Percentiles rank a stretch among this genome's conserved stretches.
These are phyloP conservation scores for Ladona fulva DNA, from an alignment of 1,140 invertebrate species.

Conservation along the genomic window DNA sequence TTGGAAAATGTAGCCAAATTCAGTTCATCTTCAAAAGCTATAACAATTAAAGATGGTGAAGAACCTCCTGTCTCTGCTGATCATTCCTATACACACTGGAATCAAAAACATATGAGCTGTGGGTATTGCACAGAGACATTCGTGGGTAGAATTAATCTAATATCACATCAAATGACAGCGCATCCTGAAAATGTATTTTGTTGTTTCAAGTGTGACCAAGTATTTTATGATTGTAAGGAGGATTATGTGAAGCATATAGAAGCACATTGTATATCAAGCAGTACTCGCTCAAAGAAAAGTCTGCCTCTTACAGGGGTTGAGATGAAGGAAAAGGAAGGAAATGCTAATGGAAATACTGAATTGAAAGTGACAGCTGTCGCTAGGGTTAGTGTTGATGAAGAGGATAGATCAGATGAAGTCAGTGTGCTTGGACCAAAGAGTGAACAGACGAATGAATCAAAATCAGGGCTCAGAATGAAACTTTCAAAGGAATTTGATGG, in stretches of 20 bases:
- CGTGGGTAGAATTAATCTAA: background rate
- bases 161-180: background rate
- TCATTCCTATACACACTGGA: background rate
- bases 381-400: background rate
- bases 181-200: background rate
- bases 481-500: constrained; percentile 7
- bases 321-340: background rate
- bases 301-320: background rate
- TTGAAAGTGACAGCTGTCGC: background rate
- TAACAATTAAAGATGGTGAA: too few relatives aligned
- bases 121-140: background rate
- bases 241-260: background rate
- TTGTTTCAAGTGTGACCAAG: background rate
- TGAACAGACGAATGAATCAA: background rate
- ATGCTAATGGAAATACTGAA: background rate
- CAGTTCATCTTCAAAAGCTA: too few relatives aligned
- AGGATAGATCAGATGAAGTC: background rate
- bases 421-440: background rate
- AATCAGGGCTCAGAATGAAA: background rate
- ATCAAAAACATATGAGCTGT: background rate
- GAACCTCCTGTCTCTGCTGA: background rate
- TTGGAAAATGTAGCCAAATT: background rate
- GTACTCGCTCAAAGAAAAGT: background rate
- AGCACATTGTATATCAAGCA: background rate
- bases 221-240: background rate